Evolutionary conservation across 1,140 invertebrate genomes (phyloP).

Genomic region (Achatina immaculata): DNA sequence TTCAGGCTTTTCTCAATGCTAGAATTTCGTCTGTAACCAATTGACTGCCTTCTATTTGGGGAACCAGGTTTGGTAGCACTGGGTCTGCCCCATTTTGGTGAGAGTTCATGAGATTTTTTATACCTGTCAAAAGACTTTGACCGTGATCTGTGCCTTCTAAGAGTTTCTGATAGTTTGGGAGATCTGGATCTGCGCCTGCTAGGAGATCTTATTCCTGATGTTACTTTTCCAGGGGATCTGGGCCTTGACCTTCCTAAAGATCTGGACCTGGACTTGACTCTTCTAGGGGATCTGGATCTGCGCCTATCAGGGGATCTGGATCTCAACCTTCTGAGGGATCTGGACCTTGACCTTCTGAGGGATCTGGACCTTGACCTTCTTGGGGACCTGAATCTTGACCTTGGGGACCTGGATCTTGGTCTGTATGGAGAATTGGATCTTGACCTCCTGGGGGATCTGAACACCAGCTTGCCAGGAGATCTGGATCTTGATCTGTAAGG

Average conservation of each 20-base stretch:
- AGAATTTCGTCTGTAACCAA: not conserved
- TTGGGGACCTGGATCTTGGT: not conserved
- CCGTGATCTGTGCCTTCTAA: too few species aligned
- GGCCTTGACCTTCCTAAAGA: not conserved
- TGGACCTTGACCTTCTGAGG: not conserved
- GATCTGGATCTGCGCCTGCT: too few species aligned
- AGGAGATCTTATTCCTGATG: not conserved
- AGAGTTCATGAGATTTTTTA: not conserved
- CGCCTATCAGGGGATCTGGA: not conserved
- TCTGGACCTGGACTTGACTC: not conserved
- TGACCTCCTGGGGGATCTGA: not conserved
- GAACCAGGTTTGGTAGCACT: not conserved
- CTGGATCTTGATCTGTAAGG: not conserved
- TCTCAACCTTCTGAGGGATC: too few species aligned
- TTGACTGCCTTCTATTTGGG: not conserved
- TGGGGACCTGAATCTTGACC: not conserved
- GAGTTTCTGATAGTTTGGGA: too few species aligned
- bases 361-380: not conserved
- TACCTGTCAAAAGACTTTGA: not conserved
- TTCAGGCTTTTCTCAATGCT: not conserved
- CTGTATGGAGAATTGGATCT: not conserved
- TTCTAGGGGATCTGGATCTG: not conserved
- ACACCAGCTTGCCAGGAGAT: slow-evolving; percentile 4
- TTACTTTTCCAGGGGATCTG: not conserved
- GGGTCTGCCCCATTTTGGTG: not conserved